Conservation (phyloP, 2,797 vertebrate species). For the Anguilla marmorata region DNA sequence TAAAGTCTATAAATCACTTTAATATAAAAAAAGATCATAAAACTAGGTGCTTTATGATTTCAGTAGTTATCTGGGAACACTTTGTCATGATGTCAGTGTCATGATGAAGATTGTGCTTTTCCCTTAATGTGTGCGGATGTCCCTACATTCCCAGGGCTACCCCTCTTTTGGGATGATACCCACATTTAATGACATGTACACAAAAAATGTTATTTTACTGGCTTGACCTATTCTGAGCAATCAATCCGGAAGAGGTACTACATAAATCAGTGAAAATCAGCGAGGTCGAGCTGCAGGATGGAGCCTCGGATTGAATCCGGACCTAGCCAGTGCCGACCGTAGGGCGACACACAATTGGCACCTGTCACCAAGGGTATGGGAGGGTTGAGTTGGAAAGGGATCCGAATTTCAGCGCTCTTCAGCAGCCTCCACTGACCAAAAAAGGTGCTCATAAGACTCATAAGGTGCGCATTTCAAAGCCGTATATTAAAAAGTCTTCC, state of each 20-base stretch:
- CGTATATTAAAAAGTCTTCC: too few relatives aligned
- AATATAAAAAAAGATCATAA: neutral
- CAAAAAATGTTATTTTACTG: neutral
- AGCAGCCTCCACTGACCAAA: too few relatives aligned
- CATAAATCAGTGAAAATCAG: too few relatives aligned
- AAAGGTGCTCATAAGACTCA: too few relatives aligned
- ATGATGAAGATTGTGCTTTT: neutral
- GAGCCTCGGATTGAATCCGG: too few relatives aligned
- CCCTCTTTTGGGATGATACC: neutral
- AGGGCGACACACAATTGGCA: too few relatives aligned
- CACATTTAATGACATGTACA: neutral
- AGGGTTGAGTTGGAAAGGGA: too few relatives aligned
- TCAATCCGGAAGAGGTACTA: neutral
- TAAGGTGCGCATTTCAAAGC: too few relatives aligned
- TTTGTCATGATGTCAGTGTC: neutral
- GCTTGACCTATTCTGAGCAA: neutral
- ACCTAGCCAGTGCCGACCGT: too few relatives aligned
- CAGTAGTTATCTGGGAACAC: neutral
- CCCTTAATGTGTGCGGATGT: neutral
- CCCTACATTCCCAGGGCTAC: neutral
- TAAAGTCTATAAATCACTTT: neutral
- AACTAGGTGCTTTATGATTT: neutral
- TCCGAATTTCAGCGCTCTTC: too few relatives aligned
- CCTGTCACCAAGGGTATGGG: too few relatives aligned
- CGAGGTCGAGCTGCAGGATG: too few relatives aligned